phyloP scores from a whole-genome alignment of 2,888 invertebrate species.

The Agrotis exclamationis region DNA sequence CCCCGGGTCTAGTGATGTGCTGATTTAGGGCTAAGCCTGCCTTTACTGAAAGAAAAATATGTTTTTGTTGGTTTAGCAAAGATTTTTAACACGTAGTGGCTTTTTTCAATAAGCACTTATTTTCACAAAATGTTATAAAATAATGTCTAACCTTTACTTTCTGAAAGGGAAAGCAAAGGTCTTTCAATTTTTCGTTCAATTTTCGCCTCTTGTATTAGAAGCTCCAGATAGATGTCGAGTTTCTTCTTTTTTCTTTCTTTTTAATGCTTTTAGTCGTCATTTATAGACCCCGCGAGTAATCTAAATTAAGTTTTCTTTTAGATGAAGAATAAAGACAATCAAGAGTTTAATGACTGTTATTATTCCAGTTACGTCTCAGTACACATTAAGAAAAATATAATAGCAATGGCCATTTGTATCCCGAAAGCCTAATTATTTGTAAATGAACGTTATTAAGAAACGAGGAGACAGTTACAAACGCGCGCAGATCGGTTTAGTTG shows the following conservation, averaged over 20 bases:
- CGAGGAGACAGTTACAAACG: constrained; percentile 44
- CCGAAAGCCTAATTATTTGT: constrained; percentile 35
- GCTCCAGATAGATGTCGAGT: background rate
- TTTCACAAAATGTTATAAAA: background rate
- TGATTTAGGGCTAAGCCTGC: constrained; percentile 59
- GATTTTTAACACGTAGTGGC: background rate
- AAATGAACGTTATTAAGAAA: constrained; percentile 39
- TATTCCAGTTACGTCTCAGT: background rate
- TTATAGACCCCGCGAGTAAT: background rate
- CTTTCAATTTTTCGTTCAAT: background rate
- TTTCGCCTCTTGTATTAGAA: too few species aligned
- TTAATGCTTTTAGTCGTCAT: too few species aligned
- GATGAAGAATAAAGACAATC: background rate
- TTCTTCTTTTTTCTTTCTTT: background rate
- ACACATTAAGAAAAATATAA: constrained; percentile 19
- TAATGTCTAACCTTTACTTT: background rate
- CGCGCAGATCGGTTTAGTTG: constrained; percentile 38
- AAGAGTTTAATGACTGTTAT: background rate
- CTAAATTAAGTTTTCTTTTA: background rate
- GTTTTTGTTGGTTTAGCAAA: constrained; percentile 9
- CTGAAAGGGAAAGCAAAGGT: background rate
- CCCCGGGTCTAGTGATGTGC: constrained; percentile 59
- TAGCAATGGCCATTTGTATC: constrained; percentile 2
- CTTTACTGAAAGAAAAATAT: background rate
- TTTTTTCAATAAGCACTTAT: background rate